Conservation (phyloP, 2,888 invertebrate species). For the Cremastinae sp. region DNA sequence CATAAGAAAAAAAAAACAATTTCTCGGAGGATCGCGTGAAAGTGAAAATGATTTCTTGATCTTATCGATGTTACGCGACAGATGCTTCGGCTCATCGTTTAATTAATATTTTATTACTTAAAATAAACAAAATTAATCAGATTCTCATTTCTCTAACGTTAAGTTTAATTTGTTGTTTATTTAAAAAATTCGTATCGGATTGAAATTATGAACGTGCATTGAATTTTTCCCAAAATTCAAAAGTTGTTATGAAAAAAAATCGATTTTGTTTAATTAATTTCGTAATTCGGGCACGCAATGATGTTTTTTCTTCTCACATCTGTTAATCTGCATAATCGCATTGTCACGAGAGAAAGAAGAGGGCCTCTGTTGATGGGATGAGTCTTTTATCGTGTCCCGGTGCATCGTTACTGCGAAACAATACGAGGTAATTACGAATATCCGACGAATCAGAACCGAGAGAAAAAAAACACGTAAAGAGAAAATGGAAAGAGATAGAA, state of each 20-base stretch:
- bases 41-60: conserved; percentile 46
- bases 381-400: conserved; percentile 18
- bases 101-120: background rate
- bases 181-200: too few relatives aligned
- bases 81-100: conserved; percentile 1
- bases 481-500: too few relatives aligned
- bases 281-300: too few relatives aligned
- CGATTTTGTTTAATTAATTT: too few relatives aligned
- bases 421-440: conserved; percentile 52
- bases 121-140: too few relatives aligned
- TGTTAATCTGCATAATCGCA: conserved; percentile 12
- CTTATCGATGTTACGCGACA: conserved; percentile 33
- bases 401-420: conserved; percentile 46
- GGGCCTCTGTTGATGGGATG: background rate
- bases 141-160: too few relatives aligned
- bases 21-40: conserved; percentile 47
- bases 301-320: conserved; percentile 11
- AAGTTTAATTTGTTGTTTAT: too few relatives aligned
- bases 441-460: conserved; percentile 41
- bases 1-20: conserved; percentile 28
- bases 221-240: too few relatives aligned
- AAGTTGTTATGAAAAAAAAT: too few relatives aligned
- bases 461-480: too few relatives aligned
- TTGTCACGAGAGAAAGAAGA: conserved; percentile 8
- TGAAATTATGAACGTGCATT: too few relatives aligned